Evolutionary conservation across 2,797 vertebrate species (phyloP).

Genomic region (Erpetoichthys calabaricus): DNA sequence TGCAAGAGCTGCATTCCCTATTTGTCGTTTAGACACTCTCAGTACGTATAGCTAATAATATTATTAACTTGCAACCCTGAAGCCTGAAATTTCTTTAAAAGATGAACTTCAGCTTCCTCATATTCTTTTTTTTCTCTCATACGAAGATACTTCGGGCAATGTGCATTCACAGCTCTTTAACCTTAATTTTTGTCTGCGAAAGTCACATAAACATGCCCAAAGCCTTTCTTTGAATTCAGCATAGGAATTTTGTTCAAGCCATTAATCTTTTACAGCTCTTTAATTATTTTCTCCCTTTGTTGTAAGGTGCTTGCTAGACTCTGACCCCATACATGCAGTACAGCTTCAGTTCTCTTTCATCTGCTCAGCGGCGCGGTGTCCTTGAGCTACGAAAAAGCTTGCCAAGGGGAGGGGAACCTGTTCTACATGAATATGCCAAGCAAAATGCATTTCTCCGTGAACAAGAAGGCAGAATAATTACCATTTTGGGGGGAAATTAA

Average conservation of each 20-base stretch:
- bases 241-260: neutral
- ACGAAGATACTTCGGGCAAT: too few relatives aligned
- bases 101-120: too few relatives aligned
- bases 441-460: too few relatives aligned
- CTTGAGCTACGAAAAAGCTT: conserved; percentile 14
- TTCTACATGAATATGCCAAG: too few relatives aligned
- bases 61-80: too few relatives aligned
- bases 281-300: neutral
- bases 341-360: conserved; percentile 14
- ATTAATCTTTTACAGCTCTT: neutral
- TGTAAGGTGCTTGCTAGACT: conserved; percentile 12
- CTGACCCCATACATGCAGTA: conserved; percentile 26
- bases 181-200: neutral
- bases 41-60: too few relatives aligned
- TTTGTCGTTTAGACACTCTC: too few relatives aligned
- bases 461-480: too few relatives aligned
- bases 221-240: neutral
- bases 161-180: neutral
- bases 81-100: too few relatives aligned
- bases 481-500: too few relatives aligned
- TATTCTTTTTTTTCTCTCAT: too few relatives aligned
- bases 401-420: conserved; percentile 2
- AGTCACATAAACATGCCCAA: neutral
- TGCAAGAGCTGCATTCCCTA: too few relatives aligned
- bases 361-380: conserved; percentile 10